Percentiles rank a stretch among this genome's conserved stretches.
Conservation (phyloP, 2,888 invertebrate species). For the Loripinus fragilis region DNA sequence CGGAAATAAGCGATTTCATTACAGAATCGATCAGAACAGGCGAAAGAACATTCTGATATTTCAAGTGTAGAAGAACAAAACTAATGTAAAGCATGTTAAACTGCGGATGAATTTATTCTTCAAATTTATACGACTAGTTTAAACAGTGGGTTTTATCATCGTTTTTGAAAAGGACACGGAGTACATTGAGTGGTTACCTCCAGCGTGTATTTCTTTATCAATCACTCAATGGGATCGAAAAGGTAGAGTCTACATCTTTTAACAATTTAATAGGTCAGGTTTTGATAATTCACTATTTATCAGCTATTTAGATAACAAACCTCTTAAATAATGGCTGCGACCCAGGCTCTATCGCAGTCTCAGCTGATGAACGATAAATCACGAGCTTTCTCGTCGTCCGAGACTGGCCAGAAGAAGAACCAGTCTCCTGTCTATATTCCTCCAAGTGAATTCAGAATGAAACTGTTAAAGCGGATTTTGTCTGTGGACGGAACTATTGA, state of each 20-base stretch:
- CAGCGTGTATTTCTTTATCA: neutral
- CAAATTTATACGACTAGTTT: too few species aligned
- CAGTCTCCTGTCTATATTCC: slow-evolving; percentile 58
- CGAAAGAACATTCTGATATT: too few species aligned
- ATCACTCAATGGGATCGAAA: neutral
- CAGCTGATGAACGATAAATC: slow-evolving; percentile 37
- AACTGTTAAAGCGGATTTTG: slow-evolving; percentile 58
- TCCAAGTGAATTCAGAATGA: slow-evolving; percentile 67
- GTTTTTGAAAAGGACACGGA: neutral
- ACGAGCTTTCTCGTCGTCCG: slow-evolving; percentile 8
- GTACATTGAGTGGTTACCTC: neutral
- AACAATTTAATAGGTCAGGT: neutral
- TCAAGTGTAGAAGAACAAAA: too few species aligned
- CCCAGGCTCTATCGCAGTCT: slow-evolving; percentile 44
- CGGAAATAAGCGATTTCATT: neutral
- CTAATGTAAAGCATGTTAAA: too few species aligned
- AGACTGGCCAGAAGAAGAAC: slow-evolving; percentile 27
- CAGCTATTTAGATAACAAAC: neutral
- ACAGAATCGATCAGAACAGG: too few species aligned
- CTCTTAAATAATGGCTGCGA: slow-evolving; percentile 11
- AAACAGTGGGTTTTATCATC: too few species aligned
- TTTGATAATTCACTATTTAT: slow-evolving; percentile 8
- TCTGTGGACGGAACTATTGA: slow-evolving; percentile 65
- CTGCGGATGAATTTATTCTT: too few species aligned
- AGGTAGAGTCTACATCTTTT: neutral